These are phyloP conservation scores for Cordilura impudica DNA, from an alignment of 2,888 invertebrate genomes.

Conservation along the genomic window DNA sequence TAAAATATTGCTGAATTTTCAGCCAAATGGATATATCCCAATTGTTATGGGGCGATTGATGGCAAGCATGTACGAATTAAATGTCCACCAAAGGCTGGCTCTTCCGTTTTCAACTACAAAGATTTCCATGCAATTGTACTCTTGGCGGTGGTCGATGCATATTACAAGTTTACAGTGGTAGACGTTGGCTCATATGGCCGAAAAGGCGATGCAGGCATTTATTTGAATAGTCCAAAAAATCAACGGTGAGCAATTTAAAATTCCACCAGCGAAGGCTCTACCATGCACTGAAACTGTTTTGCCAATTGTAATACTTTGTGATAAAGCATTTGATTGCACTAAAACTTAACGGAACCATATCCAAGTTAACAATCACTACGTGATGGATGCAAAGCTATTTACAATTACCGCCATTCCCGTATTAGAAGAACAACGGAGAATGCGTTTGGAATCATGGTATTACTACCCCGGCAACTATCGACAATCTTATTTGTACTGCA, in stretches of 20 bases:
- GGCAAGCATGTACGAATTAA: conserved; percentile 61
- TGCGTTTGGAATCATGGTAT: too few species aligned
- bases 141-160: conserved; percentile 68
- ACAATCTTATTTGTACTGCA: too few species aligned
- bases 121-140: conserved; percentile 64
- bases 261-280: conserved; percentile 1
- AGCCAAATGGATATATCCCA: not conserved
- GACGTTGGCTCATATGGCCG: conserved; percentile 18
- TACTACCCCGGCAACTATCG: too few species aligned
- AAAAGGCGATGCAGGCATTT: conserved; percentile 19
- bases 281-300: conserved; percentile 6
- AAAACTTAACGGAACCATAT: not conserved
- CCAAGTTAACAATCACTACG: not conserved
- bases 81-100: conserved; percentile 66
- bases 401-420: too few species aligned
- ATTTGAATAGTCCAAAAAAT: not conserved
- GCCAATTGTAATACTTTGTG: not conserved
- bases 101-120: conserved; percentile 68
- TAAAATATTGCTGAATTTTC: too few species aligned
- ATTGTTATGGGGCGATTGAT: too few species aligned
- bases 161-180: conserved; percentile 55
- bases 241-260: conserved; percentile 5
- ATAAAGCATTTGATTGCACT: conserved; percentile 11
- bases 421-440: too few species aligned
- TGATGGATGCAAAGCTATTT: too few species aligned